These are phyloP conservation scores for Heliconius cydno DNA, from an alignment of 2,888 invertebrate species.

Conservation along the genomic window DNA sequence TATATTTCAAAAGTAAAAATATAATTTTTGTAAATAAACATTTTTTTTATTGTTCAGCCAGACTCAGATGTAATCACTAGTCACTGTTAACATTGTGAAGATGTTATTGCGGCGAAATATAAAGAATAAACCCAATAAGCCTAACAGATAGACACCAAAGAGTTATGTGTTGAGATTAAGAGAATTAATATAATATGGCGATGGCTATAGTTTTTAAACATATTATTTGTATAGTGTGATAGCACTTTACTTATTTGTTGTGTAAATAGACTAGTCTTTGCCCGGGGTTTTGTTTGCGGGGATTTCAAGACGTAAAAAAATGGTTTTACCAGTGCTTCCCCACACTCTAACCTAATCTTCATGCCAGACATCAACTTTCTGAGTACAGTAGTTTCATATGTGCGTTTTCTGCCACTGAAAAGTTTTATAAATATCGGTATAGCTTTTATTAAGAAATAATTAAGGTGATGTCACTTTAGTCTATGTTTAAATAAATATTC, in stretches of 20 bases:
- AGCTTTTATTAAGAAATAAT: too few species aligned
- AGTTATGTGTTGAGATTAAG: constrained; percentile 35
- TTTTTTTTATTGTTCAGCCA: neutral
- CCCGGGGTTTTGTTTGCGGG: neutral
- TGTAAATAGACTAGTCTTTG: neutral
- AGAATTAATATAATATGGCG: constrained; percentile 14
- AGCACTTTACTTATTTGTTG: neutral
- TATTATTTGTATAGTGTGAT: neutral
- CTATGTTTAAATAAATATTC: too few species aligned
- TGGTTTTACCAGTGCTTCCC: too few species aligned
- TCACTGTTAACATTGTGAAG: neutral
- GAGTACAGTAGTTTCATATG: too few species aligned
- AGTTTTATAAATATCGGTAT: too few species aligned
- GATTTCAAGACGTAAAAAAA: too few species aligned
- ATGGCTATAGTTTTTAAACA: neutral
- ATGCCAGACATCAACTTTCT: too few species aligned
- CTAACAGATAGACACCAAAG: constrained; percentile 30
- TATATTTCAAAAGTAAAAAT: too few species aligned
- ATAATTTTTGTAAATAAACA: neutral
- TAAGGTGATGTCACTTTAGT: too few species aligned
- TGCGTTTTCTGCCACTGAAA: too few species aligned
- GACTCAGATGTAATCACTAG: neutral
- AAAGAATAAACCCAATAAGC: constrained; percentile 31
- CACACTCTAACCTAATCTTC: too few species aligned
- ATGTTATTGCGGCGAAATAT: constrained; percentile 17